Conservation (phyloP, 2,797 vertebrate genomes). For the Falco biarmicus region DNA sequence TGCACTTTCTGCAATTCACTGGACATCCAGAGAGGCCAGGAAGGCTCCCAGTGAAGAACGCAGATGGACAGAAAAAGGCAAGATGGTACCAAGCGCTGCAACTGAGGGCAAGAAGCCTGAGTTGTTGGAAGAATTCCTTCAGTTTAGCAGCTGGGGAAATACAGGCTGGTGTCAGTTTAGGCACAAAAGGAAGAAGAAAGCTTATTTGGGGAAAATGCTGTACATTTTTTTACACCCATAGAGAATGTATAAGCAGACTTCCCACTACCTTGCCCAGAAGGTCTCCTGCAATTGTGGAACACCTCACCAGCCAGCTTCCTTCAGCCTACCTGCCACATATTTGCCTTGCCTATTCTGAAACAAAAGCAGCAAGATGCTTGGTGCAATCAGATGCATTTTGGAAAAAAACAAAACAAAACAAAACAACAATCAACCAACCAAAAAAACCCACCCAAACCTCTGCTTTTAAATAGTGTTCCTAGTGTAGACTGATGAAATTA, state of each 20-base stretch:
- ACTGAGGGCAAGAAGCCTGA: background rate
- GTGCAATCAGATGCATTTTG: background rate
- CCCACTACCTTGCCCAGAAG: background rate
- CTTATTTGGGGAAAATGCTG: background rate
- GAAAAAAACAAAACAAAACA: background rate
- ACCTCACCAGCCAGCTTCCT: background rate
- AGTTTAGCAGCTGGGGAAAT: background rate
- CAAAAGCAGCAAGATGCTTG: accelerated
- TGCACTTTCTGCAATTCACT: background rate
- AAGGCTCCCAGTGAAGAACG: background rate
- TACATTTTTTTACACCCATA: background rate
- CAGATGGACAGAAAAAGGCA: background rate
- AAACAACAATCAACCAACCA: background rate
- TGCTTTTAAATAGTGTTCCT: background rate
- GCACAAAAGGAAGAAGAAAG: background rate
- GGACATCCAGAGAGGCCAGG: background rate
- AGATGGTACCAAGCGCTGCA: accelerated
- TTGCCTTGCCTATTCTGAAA: background rate
- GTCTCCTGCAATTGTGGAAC: background rate
- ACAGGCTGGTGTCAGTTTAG: background rate
- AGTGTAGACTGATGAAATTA: background rate
- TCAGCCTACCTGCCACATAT: background rate
- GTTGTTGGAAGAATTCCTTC: background rate
- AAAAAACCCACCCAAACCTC: background rate
- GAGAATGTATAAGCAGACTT: background rate